Percentiles rank a stretch among this genome's conserved stretches.
phyloP scores from a whole-genome alignment of 2,797 vertebrate species.

The Lates japonicus region DNA sequence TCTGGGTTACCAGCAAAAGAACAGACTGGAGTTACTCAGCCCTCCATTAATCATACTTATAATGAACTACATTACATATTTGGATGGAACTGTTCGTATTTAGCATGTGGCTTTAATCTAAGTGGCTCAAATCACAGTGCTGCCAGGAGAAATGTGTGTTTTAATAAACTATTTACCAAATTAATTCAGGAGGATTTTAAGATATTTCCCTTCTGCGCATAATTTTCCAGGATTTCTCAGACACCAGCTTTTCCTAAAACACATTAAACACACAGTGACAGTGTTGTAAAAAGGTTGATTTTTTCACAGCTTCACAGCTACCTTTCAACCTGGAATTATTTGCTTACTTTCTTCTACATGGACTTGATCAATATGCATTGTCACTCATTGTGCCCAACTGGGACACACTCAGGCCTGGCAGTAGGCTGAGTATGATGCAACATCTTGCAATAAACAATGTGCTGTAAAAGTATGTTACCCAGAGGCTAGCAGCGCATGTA shows the following conservation, averaged over 20 bases:
- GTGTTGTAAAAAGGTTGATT: neutral
- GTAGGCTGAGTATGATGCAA: slow-evolving; percentile 66
- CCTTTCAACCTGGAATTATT: slow-evolving; percentile 6
- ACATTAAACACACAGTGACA: neutral
- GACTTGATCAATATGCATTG: slow-evolving; percentile 57
- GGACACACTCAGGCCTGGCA: slow-evolving; percentile 42
- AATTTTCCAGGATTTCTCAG: neutral
- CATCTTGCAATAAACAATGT: slow-evolving; percentile 59
- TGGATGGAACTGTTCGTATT: slow-evolving; percentile 19
- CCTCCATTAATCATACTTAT: slow-evolving; percentile 37
- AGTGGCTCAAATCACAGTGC: slow-evolving; percentile 8
- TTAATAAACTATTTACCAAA: neutral
- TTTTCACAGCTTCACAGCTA: neutral
- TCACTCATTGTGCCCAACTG: slow-evolving; percentile 51
- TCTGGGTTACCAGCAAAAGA: neutral
- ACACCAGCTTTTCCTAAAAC: neutral
- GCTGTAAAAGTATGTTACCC: slow-evolving; percentile 65
- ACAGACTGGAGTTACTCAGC: slow-evolving; percentile 46
- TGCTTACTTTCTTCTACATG: slow-evolving; percentile 16
- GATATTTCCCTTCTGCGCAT: neutral
- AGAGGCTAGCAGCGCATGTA: slow-evolving; percentile 12
- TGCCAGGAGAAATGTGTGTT: slow-evolving; percentile 1
- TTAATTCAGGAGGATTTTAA: neutral
- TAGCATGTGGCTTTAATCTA: slow-evolving; percentile 15
- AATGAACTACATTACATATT: slow-evolving; percentile 35